Evolutionary conservation across 2,888 invertebrate species (phyloP), one percentile per base, ranked within the genome.

Genomic region (Lamellibrachia columna): DNA sequence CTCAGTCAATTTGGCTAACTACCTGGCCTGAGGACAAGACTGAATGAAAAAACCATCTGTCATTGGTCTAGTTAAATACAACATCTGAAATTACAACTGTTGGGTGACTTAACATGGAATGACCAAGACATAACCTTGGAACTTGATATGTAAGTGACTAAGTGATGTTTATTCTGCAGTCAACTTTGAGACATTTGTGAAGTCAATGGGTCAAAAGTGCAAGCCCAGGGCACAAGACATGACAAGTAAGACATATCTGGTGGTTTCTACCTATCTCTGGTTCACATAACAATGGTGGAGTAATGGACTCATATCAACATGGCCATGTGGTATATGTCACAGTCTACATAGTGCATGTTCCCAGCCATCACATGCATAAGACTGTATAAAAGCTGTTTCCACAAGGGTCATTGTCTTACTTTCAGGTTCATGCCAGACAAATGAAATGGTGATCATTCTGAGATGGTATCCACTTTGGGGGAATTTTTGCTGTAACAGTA

Each of bases 91-190:
- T n/a, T 22, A 15, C 15, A 15, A 58, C 40, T 40, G 58, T 58
- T 58, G 58, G 58, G 8, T 58, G 58, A 58, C 58, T 58, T 58
- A 2, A 11, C 15, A 8, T 58, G 58, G 75, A 22, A 75, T 22
- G 22, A 75, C 75, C 22, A 15, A 75, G 75, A 75, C 22, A 22
- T 15, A 6, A 91, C 91, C 91, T 91, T 91, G n/a, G 91, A 91
- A 3, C 52, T 53, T 22, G 90, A 40, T 2, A 40, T 91, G 91
- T n/a, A n/a, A 52, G 11, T 91, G 91, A 91, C 7, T n/a, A n/a
- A 52, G 11, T 91, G 91, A 91, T 40, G 15, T 91, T 91, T 53
- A 91, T 11, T 91, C 52, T 91, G 91, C 91, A 91, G 75, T 75
- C 75, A 75, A 75, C 75, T 75, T 75, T 75, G 75, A 75, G 75